phyloP scores from a whole-genome alignment of 2,113 vertebrate genomes.

The Limanda limanda region DNA sequence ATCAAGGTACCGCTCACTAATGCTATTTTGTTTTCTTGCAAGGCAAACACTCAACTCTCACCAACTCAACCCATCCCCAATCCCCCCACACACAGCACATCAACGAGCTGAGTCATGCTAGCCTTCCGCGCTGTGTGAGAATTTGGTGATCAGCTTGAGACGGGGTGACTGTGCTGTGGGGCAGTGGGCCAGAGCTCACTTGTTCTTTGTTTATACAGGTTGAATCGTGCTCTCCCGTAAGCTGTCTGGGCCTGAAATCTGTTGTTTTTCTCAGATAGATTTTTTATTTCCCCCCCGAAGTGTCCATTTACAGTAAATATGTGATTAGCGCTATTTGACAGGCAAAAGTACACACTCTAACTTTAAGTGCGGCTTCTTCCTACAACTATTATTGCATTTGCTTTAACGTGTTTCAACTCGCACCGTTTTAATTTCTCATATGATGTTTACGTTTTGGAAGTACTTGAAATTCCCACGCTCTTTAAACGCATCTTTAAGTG shows the following conservation, averaged over 20 bases:
- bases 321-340: neutral
- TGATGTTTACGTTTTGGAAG: conserved; percentile 1
- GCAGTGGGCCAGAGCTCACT: conserved; percentile 39
- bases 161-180: conserved; percentile 30
- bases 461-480: conserved; percentile 1
- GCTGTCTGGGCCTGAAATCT: neutral
- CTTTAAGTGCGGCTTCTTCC: neutral
- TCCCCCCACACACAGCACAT: conserved; percentile 18
- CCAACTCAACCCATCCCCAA: neutral
- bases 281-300: neutral
- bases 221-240: neutral
- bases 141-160: conserved; percentile 46
- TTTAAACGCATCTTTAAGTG: neutral
- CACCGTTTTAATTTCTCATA: neutral
- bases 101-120: conserved; percentile 65
- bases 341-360: neutral
- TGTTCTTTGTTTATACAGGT: conserved; percentile 18
- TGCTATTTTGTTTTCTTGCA: conserved; percentile 19
- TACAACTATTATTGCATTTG: neutral
- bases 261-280: conserved; percentile 2
- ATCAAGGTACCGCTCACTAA: conserved; percentile 21
- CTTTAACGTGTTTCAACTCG: conserved; percentile 11
- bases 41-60: conserved; percentile 37
- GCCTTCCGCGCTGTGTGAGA: conserved; percentile 34
- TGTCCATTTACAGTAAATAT: conserved; percentile 12